Evolutionary conservation across 2,113 vertebrate genomes (phyloP).

Genomic region (Odontesthes bonariensis): DNA sequence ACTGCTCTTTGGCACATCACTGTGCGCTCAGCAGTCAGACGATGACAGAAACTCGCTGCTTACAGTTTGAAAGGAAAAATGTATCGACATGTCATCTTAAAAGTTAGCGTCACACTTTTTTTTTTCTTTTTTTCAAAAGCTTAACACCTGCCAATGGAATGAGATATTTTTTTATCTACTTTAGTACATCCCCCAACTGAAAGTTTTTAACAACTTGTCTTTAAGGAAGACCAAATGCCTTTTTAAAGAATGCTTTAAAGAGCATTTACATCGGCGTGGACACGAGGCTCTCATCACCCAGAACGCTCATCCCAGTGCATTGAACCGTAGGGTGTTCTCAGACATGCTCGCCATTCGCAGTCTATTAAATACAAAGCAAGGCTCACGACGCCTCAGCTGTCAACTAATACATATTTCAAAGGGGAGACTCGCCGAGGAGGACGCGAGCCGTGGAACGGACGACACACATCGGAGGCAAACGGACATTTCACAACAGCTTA

Average conservation of each 20-base stretch:
- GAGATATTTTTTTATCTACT: background rate
- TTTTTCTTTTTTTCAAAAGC: background rate
- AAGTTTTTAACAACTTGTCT: too few species aligned
- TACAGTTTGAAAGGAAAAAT: background rate
- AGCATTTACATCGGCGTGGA: background rate
- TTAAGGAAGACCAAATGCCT: too few species aligned
- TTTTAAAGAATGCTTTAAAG: background rate
- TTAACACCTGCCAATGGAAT: background rate
- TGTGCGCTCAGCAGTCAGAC: background rate
- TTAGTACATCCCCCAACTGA: background rate
- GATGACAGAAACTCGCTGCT: background rate
- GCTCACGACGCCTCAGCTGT: slow-evolving; percentile 26
- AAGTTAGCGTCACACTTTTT: background rate
- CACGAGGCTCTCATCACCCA: slow-evolving; percentile 16
- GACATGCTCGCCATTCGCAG: slow-evolving; percentile 31
- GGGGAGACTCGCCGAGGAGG: slow-evolving; percentile 11
- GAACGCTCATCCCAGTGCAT: slow-evolving; percentile 20
- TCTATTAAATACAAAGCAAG: slow-evolving; percentile 38
- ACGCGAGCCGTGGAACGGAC: slow-evolving; percentile 19
- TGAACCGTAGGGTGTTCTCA: slow-evolving; percentile 39
- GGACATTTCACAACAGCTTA: slow-evolving; percentile 72
- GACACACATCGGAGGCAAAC: slow-evolving; percentile 38
- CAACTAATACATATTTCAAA: slow-evolving; percentile 18
- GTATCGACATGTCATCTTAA: background rate
- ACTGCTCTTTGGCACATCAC: slow-evolving; percentile 8